Evolutionary conservation across 2,888 invertebrate species (phyloP).

Genomic region (Cephus spinipes): DNA sequence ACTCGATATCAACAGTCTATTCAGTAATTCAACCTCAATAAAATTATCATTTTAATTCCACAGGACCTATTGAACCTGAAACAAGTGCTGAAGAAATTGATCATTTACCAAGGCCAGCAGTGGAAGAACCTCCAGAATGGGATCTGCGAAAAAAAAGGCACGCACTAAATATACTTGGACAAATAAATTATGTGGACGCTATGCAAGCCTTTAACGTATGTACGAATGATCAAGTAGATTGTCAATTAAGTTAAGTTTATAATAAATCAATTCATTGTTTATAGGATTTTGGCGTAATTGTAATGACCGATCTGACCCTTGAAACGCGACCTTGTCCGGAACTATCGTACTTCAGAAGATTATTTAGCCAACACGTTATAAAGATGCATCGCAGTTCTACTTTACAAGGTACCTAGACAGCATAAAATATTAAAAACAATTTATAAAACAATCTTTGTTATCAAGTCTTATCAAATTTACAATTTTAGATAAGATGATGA

Average conservation of each 20-base stretch:
- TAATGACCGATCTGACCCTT: conserved; percentile 70
- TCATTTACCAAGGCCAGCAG: conserved; percentile 53
- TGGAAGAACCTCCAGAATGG: conserved; percentile 38
- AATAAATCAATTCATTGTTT: conserved; percentile 56
- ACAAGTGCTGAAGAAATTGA: conserved; percentile 52
- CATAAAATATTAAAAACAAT: no score
- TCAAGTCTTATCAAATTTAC: no score
- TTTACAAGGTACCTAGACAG: no score
- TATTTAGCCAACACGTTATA: conserved; percentile 12
- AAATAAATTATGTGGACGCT: conserved; percentile 61
- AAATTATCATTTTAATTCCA: not conserved
- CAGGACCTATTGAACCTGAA: conserved; percentile 34
- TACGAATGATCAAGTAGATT: conserved; percentile 11
- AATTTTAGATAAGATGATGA: no score
- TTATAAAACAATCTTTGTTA: no score
- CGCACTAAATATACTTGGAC: conserved; percentile 21
- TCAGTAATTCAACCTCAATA: not conserved
- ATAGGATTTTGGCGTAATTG: conserved; percentile 69
- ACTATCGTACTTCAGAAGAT: conserved; percentile 30
- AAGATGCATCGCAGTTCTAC: no score
- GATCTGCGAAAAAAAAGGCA: conserved; percentile 40
- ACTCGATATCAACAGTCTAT: conserved; percentile 7
- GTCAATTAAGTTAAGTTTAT: conserved; percentile 2
- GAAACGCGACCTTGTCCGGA: conserved; percentile 69
- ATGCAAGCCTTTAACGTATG: conserved; percentile 65